Percentiles rank a stretch among this genome's conserved stretches.
phyloP scores from a whole-genome alignment of 2,888 invertebrate species.

The Drosophila neoperkinsi region DNA sequence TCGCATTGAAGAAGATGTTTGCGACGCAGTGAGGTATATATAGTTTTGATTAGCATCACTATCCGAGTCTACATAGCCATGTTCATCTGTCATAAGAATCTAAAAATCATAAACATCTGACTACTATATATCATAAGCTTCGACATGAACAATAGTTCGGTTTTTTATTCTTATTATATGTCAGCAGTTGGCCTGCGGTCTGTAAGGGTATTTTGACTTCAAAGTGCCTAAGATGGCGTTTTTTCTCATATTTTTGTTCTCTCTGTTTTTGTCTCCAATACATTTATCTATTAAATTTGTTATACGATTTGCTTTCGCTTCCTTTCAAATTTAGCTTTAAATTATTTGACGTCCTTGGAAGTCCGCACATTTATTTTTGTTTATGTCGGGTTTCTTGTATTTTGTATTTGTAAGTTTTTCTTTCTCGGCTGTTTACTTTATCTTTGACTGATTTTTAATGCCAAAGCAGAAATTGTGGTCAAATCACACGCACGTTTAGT shows the following conservation, averaged over 20 bases:
- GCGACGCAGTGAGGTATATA: background rate
- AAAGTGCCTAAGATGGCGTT: background rate
- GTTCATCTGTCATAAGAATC: background rate
- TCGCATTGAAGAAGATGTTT: background rate
- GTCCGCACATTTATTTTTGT: background rate
- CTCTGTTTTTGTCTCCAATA: constrained; percentile 22
- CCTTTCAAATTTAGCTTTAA: constrained; percentile 33
- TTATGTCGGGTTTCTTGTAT: background rate
- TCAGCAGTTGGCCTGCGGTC: background rate
- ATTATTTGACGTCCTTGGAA: constrained; percentile 36
- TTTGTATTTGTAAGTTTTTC: background rate
- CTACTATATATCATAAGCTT: background rate
- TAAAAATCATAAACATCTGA: background rate
- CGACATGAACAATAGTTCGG: background rate
- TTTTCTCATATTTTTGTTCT: constrained; percentile 11
- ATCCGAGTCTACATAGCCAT: background rate
- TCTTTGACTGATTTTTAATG: constrained; percentile 41
- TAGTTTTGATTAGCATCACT: background rate
- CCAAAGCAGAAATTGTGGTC: constrained; percentile 44
- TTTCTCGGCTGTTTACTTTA: constrained; percentile 9
- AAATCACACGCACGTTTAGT: constrained; percentile 54
- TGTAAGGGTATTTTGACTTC: background rate
- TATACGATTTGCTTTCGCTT: background rate
- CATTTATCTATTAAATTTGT: background rate
- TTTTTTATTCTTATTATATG: background rate